Conservation (phyloP, 2,797 vertebrate genomes). For the Coracias cyanogaster region DNA sequence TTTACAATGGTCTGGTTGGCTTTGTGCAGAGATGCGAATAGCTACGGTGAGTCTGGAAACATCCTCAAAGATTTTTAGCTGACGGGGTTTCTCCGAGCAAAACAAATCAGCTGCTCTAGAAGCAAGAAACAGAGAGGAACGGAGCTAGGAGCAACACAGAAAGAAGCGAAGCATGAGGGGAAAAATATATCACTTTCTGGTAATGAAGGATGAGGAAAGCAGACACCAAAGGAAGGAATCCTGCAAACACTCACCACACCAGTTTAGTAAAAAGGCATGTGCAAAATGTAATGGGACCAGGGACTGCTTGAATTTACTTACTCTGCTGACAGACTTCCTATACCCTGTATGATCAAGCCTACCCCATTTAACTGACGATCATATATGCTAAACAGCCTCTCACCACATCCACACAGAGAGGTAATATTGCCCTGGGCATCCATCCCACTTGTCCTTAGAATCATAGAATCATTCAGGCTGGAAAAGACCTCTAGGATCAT, state of each 20-base stretch:
- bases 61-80: neutral
- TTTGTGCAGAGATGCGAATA: neutral
- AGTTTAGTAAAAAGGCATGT: neutral
- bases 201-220: neutral
- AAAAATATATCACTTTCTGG: neutral
- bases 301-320: neutral
- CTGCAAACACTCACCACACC: neutral
- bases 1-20: neutral
- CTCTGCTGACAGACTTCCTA: neutral
- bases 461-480: too few species aligned
- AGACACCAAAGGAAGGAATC: neutral
- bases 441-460: neutral
- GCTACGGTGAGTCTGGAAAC: neutral
- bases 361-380: neutral
- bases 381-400: neutral
- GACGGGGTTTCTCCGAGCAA: neutral
- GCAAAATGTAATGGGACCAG: neutral
- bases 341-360: neutral
- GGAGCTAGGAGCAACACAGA: neutral
- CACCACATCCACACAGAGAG: neutral
- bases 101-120: neutral
- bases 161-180: neutral
- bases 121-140: neutral
- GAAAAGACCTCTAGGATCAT: too few species aligned
- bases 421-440: neutral